Evolutionary conservation across 2,113 vertebrate species (phyloP), one percentile per base, ranked within the genome.

Genomic region (Equus quagga): DNA sequence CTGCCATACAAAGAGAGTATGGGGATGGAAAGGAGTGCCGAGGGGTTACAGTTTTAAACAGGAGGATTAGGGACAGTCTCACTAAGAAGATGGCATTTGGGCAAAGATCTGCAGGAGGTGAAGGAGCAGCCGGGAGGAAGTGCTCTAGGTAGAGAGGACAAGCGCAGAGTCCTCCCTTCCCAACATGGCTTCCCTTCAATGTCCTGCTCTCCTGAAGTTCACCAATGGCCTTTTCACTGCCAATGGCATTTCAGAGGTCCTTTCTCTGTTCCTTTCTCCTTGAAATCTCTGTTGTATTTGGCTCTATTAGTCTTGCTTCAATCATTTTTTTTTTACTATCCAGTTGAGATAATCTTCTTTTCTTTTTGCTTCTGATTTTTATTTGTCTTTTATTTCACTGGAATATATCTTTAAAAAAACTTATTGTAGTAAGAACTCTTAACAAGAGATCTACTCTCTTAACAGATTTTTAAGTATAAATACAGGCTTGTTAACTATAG

Each of bases 311-410:
- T 54, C 69, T 92, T 62, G 36, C 41, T 90, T 65, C 6, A 36
- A 9, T 15, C n/a, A 65, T 6, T 28, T 73, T 62, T 78, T 41
- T 76, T 26, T 87, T 65, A 72, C 33, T 93, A 9, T 58, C 51
- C 6, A 33, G 36, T 83, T 73, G 49, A 75, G 14, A 84, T 75
- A 36, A 80, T 75, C 5, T 70, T 7, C 5, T 36, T 90, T 92
- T 36, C 23, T 41, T 49, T 93, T 94, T 51, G 17, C 64, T 80
- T 92, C 21, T 92, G 31, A 70, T 83, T 94, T 83, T 82, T 26
- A 79, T 86, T 89, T 85, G 31, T 67, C 31, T 70, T 60, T 81
- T 75, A 41, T 96, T 81, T 75, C 56, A 54, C 60, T 49, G 13
- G 46, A 56, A 36, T 67, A 9, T 81, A 31, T 78, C 28, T 84